Conservation (phyloP, 1,140 invertebrate genomes). For the Bombyx mandarina region DNA sequence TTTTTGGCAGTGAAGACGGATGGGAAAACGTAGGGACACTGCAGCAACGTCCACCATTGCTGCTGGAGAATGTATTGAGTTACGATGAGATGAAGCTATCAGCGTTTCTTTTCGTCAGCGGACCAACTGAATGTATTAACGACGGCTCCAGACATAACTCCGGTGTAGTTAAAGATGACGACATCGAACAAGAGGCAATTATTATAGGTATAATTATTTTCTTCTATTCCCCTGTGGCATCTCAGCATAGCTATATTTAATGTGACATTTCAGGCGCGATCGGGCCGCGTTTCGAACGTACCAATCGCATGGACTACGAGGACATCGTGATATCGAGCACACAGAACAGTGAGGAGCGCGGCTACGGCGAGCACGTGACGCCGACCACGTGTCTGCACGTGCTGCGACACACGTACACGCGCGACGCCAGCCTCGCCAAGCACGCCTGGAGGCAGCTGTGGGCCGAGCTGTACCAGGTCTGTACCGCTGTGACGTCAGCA, state of each 20-base stretch:
- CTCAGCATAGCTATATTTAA: neutral
- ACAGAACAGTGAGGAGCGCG: slow-evolving; percentile 56
- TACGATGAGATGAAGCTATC: slow-evolving; percentile 76
- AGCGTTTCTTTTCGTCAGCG: slow-evolving; percentile 74
- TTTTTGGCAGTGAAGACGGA: slow-evolving; percentile 30
- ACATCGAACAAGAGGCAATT: slow-evolving; percentile 33
- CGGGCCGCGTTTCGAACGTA: slow-evolving; percentile 58
- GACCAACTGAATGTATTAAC: slow-evolving; percentile 76
- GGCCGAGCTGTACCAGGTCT: slow-evolving; percentile 55
- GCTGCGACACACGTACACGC: slow-evolving; percentile 47
- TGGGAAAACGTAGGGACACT: slow-evolving; percentile 53
- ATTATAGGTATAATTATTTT: slow-evolving; percentile 36
- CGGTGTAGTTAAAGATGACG: slow-evolving; percentile 58
- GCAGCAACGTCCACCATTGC: slow-evolving; percentile 51
- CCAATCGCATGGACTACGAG: slow-evolving; percentile 63
- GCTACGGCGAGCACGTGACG: slow-evolving; percentile 49
- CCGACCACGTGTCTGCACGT: slow-evolving; percentile 56
- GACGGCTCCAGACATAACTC: slow-evolving; percentile 74
- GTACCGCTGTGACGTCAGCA: neutral
- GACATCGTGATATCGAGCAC: slow-evolving; percentile 57
- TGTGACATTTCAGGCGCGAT: slow-evolving; percentile 39
- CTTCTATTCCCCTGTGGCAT: too few species aligned
- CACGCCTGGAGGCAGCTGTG: slow-evolving; percentile 60
- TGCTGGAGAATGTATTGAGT: slow-evolving; percentile 69
- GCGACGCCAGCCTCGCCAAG: slow-evolving; percentile 41